A percentile compares a stretch with the other conserved stretches of the same genome.
Evolutionary conservation across 2,888 invertebrate species (phyloP).

Genomic region (Diachrysia chrysitis): DNA sequence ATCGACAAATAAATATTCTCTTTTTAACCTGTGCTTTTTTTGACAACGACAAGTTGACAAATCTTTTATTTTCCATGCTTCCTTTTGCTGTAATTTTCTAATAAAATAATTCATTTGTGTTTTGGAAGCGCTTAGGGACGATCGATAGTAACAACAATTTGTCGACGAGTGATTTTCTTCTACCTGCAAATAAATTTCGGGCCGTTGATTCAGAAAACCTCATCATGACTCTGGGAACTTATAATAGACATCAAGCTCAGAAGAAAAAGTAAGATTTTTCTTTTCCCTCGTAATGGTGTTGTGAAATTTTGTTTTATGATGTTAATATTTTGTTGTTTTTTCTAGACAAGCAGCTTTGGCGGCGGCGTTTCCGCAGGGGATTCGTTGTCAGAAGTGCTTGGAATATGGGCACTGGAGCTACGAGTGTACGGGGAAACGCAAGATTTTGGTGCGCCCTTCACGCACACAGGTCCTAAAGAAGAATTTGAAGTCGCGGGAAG

Average conservation of each 20-base stretch:
- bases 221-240: slow-evolving; percentile 84
- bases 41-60: slow-evolving; percentile 61
- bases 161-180: slow-evolving; percentile 32
- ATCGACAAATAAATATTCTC: too few species aligned
- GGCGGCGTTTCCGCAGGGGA: slow-evolving; percentile 92
- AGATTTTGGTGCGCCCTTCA: slow-evolving; percentile 95
- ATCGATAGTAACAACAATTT: slow-evolving; percentile 30
- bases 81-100: slow-evolving; percentile 55
- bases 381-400: slow-evolving; percentile 97
- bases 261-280: slow-evolving; percentile 78
- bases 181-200: slow-evolving; percentile 52
- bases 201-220: slow-evolving; percentile 26
- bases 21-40: slow-evolving; percentile 49
- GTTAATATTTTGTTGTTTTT: slow-evolving; percentile 40
- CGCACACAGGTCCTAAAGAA: slow-evolving; percentile 94
- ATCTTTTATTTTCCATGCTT: slow-evolving; percentile 61
- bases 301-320: slow-evolving; percentile 26
- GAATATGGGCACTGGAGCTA: slow-evolving; percentile 98
- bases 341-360: slow-evolving; percentile 89
- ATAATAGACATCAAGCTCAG: slow-evolving; percentile 84
- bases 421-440: slow-evolving; percentile 97
- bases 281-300: slow-evolving; percentile 19
- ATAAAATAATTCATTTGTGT: slow-evolving; percentile 64
- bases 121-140: slow-evolving; percentile 53
- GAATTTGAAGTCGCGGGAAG: slow-evolving; percentile 82